phyloP scores from a whole-genome alignment of 1,140 invertebrate genomes.

The Caenorhabditis elegans region WBcel235 BX284606.5:13940501-13941000 shows the following conservation, averaged over 20 bases:
- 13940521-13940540: not conserved
- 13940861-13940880: not conserved
- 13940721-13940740: too few relatives aligned
- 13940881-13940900: conserved; percentile 31
- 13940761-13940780: too few relatives aligned
- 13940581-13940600: conserved; percentile 49
- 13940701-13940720: not conserved
- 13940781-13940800: conserved; percentile 9
- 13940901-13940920: not conserved
- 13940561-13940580: conserved; percentile 54
- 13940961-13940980: not conserved
- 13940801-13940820: not conserved
- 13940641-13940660: conserved; percentile 46
- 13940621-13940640: conserved; percentile 50
- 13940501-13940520: conserved; percentile 80
- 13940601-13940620: conserved; percentile 41
- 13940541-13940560: conserved; percentile 41
- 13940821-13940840: not conserved
- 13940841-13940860: not conserved
- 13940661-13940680: not conserved
- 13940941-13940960: not conserved
- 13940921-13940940: not conserved
- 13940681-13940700: conserved; percentile 4
- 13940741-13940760: too few relatives aligned
- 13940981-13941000: conserved; percentile 22